Conservation (phyloP, 1,140 invertebrate genomes). For the Drosophila chauvacae region DNA sequence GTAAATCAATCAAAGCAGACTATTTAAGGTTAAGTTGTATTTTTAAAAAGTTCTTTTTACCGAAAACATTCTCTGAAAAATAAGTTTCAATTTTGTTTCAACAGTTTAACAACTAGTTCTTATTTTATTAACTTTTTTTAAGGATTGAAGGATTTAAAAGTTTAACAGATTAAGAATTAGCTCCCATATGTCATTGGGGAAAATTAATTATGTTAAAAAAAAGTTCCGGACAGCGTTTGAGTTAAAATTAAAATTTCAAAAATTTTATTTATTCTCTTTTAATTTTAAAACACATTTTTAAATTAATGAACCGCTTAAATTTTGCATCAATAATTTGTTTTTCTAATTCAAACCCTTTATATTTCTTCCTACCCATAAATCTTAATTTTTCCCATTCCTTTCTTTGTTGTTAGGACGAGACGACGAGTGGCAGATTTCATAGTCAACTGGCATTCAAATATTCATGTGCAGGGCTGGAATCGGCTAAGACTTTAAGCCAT, state of each 20-base stretch:
- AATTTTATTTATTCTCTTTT: neutral
- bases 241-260: too few relatives aligned
- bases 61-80: too few relatives aligned
- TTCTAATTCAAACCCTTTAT: neutral
- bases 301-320: neutral
- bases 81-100: too few relatives aligned
- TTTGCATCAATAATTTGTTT: neutral
- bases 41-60: neutral
- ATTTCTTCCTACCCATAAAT: neutral
- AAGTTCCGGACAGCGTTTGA: too few relatives aligned
- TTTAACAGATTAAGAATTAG: too few relatives aligned
- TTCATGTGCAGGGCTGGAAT: conserved; percentile 55
- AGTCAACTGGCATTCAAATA: conserved; percentile 64
- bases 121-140: too few relatives aligned
- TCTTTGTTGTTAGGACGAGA: neutral
- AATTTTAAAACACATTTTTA: neutral
- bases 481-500: conserved; percentile 64
- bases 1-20: neutral
- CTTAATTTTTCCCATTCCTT: neutral
- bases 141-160: too few relatives aligned
- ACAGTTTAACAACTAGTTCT: too few relatives aligned
- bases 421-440: conserved; percentile 44
- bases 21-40: neutral
- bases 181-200: too few relatives aligned
- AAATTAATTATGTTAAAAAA: too few relatives aligned